These are phyloP conservation scores for Sander vitreus DNA, from an alignment of 2,113 vertebrate species.

Conservation along the genomic window DNA sequence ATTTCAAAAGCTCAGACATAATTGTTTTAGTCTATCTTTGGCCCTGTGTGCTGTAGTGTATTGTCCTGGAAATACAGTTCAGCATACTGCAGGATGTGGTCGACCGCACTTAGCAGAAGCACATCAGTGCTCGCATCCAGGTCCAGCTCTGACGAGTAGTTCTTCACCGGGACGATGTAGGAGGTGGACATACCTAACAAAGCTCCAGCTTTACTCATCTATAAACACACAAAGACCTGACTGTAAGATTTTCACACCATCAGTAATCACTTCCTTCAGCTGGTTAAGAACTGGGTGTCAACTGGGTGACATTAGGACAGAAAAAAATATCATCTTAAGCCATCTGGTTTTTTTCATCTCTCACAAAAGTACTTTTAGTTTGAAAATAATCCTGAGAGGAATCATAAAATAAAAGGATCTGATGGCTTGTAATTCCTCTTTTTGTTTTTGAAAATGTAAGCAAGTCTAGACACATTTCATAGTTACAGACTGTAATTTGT, in stretches of 20 bases:
- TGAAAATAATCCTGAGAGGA: not conserved
- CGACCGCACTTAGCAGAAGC: constrained; percentile 79
- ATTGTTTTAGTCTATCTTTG: not conserved
- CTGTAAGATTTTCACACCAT: not conserved
- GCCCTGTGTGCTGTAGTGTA: not conserved
- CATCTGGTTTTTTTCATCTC: not conserved
- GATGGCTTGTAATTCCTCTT: not conserved
- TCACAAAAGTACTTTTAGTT: not conserved
- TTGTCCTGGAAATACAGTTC: constrained; percentile 76
- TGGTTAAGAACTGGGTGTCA: too few species aligned
- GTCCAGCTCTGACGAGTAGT: constrained; percentile 77
- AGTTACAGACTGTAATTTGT: not conserved
- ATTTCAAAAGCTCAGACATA: rapidly evolving
- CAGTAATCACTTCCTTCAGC: not conserved
- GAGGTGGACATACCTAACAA: constrained; percentile 81
- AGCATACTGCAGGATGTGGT: constrained; percentile 81
- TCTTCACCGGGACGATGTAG: constrained; percentile 82
- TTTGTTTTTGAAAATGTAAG: not conserved
- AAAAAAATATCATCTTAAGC: not conserved
- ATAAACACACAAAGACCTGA: constrained; percentile 8
- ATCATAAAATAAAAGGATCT: not conserved
- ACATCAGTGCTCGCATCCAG: constrained; percentile 71
- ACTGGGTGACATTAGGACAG: not conserved
- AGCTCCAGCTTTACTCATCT: constrained; percentile 73
- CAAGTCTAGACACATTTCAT: too few species aligned